These are phyloP conservation scores for Drosophila setosimentum DNA, from an alignment of 2,888 invertebrate species.

Conservation along the genomic window DNA sequence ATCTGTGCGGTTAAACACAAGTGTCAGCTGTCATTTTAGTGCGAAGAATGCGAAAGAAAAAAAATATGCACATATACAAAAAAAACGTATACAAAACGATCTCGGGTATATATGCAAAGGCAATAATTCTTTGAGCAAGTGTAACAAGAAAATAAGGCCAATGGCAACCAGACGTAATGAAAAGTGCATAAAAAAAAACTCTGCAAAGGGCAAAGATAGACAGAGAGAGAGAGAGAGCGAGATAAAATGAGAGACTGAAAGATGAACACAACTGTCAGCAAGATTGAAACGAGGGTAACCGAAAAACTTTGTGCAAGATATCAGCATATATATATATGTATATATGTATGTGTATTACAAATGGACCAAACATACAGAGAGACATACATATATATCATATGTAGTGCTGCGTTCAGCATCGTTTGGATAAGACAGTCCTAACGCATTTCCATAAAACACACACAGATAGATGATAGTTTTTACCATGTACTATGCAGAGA, in stretches of 20 bases:
- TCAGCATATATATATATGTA: constrained; percentile 46
- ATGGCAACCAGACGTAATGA: constrained; percentile 59
- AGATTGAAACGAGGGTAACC: constrained; percentile 7
- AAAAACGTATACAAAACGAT: constrained; percentile 22
- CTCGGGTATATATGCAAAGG: constrained; percentile 57
- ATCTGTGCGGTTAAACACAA: constrained; percentile 80
- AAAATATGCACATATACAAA: background rate
- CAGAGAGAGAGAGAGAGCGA: constrained; percentile 17
- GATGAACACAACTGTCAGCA: constrained; percentile 35
- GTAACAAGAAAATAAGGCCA: constrained; percentile 71
- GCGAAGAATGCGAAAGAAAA: constrained; percentile 44
- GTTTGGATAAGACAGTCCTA: constrained; percentile 31
- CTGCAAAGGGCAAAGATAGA: background rate
- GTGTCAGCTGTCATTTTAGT: constrained; percentile 80
- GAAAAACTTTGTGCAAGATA: constrained; percentile 35
- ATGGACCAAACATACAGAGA: background rate
- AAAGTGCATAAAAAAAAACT: constrained; percentile 48
- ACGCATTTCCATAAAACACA: constrained; percentile 67
- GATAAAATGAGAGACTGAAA: constrained; percentile 17
- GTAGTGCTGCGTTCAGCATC: background rate
- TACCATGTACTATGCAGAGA: constrained; percentile 2
- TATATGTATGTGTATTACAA: no score
- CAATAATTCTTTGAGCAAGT: constrained; percentile 77
- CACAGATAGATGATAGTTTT: constrained; percentile 51
- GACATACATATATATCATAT: background rate